Evolutionary conservation across 35 echinoderm and acorn worm species (phyloP).

Genomic region (Strongylocentrotus purpuratus): DNA sequence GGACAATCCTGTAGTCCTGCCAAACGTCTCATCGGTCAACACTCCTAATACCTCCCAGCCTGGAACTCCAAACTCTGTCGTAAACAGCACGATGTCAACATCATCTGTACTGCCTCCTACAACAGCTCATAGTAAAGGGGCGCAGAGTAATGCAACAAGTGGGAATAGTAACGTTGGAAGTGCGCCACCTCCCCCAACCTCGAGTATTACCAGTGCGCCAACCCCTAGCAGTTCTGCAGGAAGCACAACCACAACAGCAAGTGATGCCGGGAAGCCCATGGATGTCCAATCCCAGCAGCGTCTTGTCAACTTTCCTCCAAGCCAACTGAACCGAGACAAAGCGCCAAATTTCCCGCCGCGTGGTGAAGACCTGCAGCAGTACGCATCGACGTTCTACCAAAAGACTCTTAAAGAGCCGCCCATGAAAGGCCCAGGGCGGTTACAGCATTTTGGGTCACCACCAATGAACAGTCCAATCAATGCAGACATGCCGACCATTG

Average conservation of each 20-base stretch:
- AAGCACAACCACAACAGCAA: constrained; percentile 22
- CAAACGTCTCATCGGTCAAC: not conserved
- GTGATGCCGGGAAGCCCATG: constrained; percentile 1
- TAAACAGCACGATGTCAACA: constrained; percentile 54
- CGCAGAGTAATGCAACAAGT: constrained; percentile 36
- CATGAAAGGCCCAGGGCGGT: constrained; percentile 50
- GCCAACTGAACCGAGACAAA: constrained; percentile 96
- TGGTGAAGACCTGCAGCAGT: constrained; percentile 96
- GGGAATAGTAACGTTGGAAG: constrained; percentile 36
- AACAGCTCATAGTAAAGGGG: constrained; percentile 34
- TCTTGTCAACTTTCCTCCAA: constrained; percentile 93
- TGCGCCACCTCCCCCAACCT: not conserved
- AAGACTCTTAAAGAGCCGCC: constrained; percentile 73
- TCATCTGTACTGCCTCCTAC: constrained; percentile 49
- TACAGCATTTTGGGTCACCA: constrained; percentile 83
- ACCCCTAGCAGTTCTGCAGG: constrained; percentile 39
- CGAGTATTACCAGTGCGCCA: constrained; percentile 23
- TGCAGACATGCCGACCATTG: constrained; percentile 66
- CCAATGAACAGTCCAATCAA: constrained; percentile 74
- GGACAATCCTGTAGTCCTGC: constrained; percentile 20
- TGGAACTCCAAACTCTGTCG: constrained; percentile 56
- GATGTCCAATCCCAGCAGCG: constrained; percentile 69
- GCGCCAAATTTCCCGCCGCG: constrained; percentile 98
- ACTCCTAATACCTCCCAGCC: constrained; percentile 57
- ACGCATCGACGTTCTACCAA: constrained; percentile 96